Base-by-base conservation (phyloP, 2,888 invertebrate species). In the Sturmia bella region DNA sequence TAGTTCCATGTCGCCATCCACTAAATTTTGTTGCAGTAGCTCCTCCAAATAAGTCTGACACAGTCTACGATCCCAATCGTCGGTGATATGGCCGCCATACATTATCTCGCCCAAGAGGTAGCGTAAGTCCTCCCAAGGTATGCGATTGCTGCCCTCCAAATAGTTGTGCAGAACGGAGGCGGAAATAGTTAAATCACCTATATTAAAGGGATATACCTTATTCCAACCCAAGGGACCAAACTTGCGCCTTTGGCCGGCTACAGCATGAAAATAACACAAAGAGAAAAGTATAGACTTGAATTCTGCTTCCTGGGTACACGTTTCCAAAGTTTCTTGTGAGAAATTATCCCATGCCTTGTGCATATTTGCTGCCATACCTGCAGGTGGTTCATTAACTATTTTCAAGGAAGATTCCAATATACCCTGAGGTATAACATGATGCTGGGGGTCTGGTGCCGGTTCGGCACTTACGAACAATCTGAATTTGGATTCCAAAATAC, bases 11-110 rank as follows among this genome's bases (percentile, higher is more conserved):
- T 98, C 98, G 2, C 97, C 97, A 85, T 98, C 98, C 76, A 95
- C 94, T 90, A 98, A 92, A 87, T 97, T 96, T 0, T 96, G 93
- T 87, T 95, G 95, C 93, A 98, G 94, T 88, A 96, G 96, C 88
- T 97, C 98, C 85, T 96, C 93, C 70, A 99, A 92, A 91, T 96
- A 97, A 0, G 95, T 96, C 70, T 95, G 93, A 88, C 98, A 98
- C 1, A 98, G 93, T 19, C 96, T 92, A 39, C 98, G 92, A 90
- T 98, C 98, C 98, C 98, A 98, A 89, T 98, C 98, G 88, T 98
- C 98, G 0, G 98, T 98, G 86, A 98, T 98, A 88, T 98, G 98
- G 0, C 98, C 98, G 1, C 98, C 98, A 89, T 98, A 98, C 98
- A 98, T 98, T 85, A 98, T 98, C 92, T 98, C 98, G 0, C 98